Evolutionary conservation across 2,797 vertebrate species (phyloP).

Genomic region (Catharus ustulatus): DNA sequence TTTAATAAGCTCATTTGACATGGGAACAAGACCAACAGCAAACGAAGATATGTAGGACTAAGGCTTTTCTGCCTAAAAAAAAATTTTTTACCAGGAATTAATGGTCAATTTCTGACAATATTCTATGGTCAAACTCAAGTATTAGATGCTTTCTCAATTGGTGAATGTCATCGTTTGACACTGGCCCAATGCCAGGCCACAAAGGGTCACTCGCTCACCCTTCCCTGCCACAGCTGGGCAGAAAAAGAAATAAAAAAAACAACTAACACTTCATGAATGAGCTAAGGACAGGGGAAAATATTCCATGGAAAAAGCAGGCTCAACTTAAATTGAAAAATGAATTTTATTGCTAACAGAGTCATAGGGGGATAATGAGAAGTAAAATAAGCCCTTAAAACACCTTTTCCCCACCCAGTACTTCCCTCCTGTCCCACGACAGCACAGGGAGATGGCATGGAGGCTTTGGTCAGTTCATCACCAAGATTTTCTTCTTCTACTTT

Average conservation of each 20-base stretch:
- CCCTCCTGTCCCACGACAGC: rapidly evolving
- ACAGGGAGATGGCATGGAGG: rapidly evolving
- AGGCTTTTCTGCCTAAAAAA: background rate
- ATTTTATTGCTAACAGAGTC: background rate
- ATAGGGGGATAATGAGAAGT: background rate
- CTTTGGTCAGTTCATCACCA: background rate
- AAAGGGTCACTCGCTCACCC: rapidly evolving
- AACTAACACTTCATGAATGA: rapidly evolving
- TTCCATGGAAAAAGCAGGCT: background rate
- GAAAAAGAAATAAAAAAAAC: background rate
- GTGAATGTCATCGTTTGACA: background rate
- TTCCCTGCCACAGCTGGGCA: background rate
- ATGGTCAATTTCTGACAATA: background rate
- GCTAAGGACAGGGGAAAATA: background rate
- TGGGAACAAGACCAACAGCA: background rate
- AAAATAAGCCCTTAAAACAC: background rate
- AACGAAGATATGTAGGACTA: background rate
- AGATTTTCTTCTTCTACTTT: background rate
- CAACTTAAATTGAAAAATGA: background rate
- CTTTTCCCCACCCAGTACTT: no score
- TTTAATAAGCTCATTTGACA: background rate
- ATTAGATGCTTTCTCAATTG: background rate
- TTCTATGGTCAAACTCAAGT: background rate
- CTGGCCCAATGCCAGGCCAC: background rate
- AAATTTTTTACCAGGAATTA: background rate